phyloP scores from a whole-genome alignment of 2,113 vertebrate genomes.

The Canis aureus region DNA sequence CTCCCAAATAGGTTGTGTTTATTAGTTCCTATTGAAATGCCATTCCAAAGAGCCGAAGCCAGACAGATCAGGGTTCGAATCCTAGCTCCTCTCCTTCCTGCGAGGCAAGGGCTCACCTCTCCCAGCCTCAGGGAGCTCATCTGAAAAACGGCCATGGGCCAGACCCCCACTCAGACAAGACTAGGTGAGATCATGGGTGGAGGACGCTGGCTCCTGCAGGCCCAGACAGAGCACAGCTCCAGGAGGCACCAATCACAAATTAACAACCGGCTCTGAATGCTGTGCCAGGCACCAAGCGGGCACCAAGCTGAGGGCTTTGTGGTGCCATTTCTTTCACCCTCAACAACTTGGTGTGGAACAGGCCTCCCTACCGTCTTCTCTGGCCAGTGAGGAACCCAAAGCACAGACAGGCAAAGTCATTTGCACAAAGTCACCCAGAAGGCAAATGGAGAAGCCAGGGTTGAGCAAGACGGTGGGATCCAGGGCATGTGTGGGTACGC shows the following conservation, averaged over 20 bases:
- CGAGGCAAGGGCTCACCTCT: not conserved
- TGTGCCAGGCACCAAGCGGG: not conserved
- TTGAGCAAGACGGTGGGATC: not conserved
- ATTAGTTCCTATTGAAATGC: not conserved
- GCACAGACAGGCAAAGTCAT: not conserved
- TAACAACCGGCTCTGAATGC: not conserved
- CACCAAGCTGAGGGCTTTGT: not conserved
- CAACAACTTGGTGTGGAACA: not conserved
- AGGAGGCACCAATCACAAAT: fast-evolving
- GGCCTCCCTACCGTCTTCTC: fast-evolving
- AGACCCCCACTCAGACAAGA: not conserved
- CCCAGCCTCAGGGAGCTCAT: not conserved
- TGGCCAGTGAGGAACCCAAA: not conserved
- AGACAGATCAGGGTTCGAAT: not conserved
- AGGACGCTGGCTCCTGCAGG: fast-evolving
- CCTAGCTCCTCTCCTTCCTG: not conserved
- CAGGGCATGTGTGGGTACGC: fast-evolving
- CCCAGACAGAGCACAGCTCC: fast-evolving
- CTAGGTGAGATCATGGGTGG: fast-evolving
- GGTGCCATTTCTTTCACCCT: not conserved
- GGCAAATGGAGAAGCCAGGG: not conserved
- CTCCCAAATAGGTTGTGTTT: no score
- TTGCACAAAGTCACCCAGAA: not conserved
- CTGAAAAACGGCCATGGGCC: not conserved
- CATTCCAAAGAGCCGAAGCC: not conserved